Evolutionary conservation across 2,797 vertebrate species (phyloP), one percentile per base, ranked within the genome.

Genomic region (Lates japonicus): DNA sequence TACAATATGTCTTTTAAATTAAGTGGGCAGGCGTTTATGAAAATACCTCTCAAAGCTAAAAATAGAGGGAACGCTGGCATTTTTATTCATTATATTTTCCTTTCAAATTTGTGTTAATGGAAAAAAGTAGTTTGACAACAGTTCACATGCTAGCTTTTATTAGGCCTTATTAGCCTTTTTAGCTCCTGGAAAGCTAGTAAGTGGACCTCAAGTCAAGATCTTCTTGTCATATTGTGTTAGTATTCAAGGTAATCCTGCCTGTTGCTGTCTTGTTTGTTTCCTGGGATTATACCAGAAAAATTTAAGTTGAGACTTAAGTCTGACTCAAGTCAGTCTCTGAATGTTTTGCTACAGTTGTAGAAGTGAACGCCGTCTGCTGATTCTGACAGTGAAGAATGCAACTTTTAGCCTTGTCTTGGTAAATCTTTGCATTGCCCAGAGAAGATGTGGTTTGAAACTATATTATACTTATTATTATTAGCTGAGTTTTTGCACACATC

Each of bases 31-130:
- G 33, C 48, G 5, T 59, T 25, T 37, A 5, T 62, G 44, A 67
- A 74, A 81, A 84, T 41, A n/a, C 44, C 17, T 75, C 44, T 35
- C 22, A 37, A 57, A 79, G 16, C 80, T 64, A 41, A 68, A 59
- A 63, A 11, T 66, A 20, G 13, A 11, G 20, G 41, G 68, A 31
- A 78, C 59, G 58, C 37, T 70, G 66, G 33, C 31, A 37, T 80
- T 83, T 79, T 71, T 39, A 41, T 80, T 78, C 25, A 29, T 1
- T 29, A 73, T 74, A 44, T 61, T 81, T 81, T 29, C 46, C 29
- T 67, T 68, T 65, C 35, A 64, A 48, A 58, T 8, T 14, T 78
- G 31, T n/a, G 14, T 29, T 17, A 33, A 65, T 20, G 63, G 33
- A 17, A 35, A 16, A 60, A 60, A 22, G 11, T 46, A 19, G n/a